Evolutionary conservation across 1,140 invertebrate species (phyloP), one percentile per base, ranked within the genome.

Genomic region (Melanaphis sacchari): DNA sequence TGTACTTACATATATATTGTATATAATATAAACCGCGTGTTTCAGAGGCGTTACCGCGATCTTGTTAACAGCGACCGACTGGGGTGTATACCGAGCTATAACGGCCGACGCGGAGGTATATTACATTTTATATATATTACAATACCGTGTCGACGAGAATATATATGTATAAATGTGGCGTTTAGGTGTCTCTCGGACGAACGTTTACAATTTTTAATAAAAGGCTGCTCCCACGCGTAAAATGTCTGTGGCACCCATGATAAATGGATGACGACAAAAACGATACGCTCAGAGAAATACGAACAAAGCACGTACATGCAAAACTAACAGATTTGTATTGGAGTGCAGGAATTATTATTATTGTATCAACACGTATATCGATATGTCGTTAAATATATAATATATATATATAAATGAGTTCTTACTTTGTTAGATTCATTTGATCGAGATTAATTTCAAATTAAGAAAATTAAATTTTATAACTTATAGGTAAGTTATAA

Each of bases 41-140:
- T 21, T 82, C 18, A 87, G 85, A 87, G 85, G 85, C 85, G 85
- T 87, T 87, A 46, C 85, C 43, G 85, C 85, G 31, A 21, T 87
- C 85, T 46, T 87, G 85, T 87, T 87, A 87, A 87, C 85, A 87
- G 36, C 85, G 46, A 43, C 31, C 31, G 43, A 46, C 18, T 43
- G 40, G 84, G 84, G 84, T 85, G 84, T 85, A n/a, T 43, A n/a
- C 40, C 59, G 59, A 76, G 15, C 38, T 82, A 21, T 40, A 82
- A 40, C 22, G 81, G 6, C 81, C 40, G 82, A 26, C 82, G 24
- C 38, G 38, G 11, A 15, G 36, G 9, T 84, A 82, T 82, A 82
- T 3, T 82, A 22, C 38, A 24, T n/a, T 82, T 38, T 9, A 36
- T 81, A 81, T 36, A 81, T 82, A 40, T 43, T 18, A 85, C 40